phyloP scores from a whole-genome alignment of 2,888 invertebrate species.

The Drosophila dives region DNA sequence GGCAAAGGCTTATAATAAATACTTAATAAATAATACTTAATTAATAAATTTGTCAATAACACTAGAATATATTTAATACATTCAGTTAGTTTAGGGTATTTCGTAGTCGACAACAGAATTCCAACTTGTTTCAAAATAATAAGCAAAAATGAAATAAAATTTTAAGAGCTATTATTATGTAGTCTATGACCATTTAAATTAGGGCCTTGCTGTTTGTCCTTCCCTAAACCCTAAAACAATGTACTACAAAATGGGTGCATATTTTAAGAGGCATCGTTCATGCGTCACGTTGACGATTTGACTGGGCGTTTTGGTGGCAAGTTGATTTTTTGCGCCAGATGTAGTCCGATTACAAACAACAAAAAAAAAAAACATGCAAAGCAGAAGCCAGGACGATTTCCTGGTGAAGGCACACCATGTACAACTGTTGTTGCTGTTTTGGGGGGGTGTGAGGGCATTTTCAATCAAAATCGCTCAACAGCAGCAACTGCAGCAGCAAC shows the following conservation, averaged over 20 bases:
- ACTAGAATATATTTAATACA: too few species aligned
- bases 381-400: slow-evolving; percentile 13
- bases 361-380: slow-evolving; percentile 4
- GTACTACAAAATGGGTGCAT: neutral
- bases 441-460: slow-evolving; percentile 63
- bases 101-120: neutral
- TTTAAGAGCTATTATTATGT: neutral
- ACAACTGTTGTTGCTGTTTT: neutral
- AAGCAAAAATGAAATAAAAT: neutral
- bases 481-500: slow-evolving; percentile 37
- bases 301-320: slow-evolving; percentile 5
- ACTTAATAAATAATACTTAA: neutral
- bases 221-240: neutral
- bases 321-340: slow-evolving; percentile 41
- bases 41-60: too few species aligned
- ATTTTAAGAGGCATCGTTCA: slow-evolving; percentile 14
- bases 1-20: too few species aligned
- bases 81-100: neutral
- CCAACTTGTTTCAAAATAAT: neutral
- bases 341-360: slow-evolving; percentile 29
- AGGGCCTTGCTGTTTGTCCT: neutral
- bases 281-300: slow-evolving; percentile 16
- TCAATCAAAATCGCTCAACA: slow-evolving; percentile 79
- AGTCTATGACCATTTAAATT: neutral
- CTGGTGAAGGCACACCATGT: slow-evolving; percentile 3